These are phyloP conservation scores for Oceanodroma tethys DNA, from an alignment of 2,113 vertebrate species.

Conservation along the genomic window DNA sequence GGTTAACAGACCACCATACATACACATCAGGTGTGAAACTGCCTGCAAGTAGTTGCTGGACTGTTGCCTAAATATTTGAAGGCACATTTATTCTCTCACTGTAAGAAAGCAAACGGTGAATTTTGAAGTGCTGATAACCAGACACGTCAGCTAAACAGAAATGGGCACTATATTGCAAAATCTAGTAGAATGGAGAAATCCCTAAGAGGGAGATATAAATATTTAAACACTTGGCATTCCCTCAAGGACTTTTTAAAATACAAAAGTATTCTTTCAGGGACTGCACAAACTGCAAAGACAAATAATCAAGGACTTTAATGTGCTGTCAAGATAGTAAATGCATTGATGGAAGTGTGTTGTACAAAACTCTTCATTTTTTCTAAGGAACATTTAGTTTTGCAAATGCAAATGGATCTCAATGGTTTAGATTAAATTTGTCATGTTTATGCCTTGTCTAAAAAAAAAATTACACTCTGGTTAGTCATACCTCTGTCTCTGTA, in stretches of 20 bases:
- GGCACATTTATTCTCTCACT: neutral
- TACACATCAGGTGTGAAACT: neutral
- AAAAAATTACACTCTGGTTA: neutral
- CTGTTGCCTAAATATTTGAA: conserved; percentile 10
- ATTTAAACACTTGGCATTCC: conserved; percentile 38
- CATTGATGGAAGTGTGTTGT: neutral
- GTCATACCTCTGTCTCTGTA: conserved; percentile 75
- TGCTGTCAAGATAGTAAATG: neutral
- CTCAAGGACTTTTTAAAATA: conserved; percentile 4
- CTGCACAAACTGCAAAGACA: neutral
- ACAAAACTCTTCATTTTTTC: conserved; percentile 11
- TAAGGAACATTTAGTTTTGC: conserved; percentile 27
- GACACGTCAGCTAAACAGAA: neutral
- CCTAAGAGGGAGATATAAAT: conserved; percentile 2
- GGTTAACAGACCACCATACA: neutral
- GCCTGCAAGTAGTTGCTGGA: neutral
- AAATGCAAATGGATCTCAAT: conserved; percentile 14
- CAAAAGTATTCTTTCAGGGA: conserved; percentile 21
- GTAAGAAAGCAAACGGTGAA: neutral
- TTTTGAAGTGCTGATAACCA: conserved; percentile 4
- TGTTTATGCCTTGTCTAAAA: conserved; percentile 4
- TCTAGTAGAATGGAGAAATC: neutral
- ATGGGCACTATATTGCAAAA: neutral
- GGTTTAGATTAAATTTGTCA: conserved; percentile 27
- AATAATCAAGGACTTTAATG: neutral